Evolutionary conservation across 2,113 vertebrate genomes (phyloP).

Genomic region (Galbula dea): DNA sequence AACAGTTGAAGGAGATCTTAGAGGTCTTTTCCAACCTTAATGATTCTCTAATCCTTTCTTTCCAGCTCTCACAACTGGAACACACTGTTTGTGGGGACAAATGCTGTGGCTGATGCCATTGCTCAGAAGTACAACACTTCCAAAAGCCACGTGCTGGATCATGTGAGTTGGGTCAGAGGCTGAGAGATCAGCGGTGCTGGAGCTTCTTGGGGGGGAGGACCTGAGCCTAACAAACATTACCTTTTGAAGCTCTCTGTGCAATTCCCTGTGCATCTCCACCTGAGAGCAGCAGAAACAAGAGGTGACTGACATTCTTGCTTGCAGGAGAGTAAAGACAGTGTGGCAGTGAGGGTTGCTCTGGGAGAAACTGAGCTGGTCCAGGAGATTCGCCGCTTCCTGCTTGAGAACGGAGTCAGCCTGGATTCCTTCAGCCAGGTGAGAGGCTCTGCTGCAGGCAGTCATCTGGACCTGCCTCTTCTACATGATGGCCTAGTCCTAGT

Average conservation of each 20-base stretch:
- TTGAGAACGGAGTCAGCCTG: constrained; percentile 85
- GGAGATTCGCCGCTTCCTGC: constrained; percentile 89
- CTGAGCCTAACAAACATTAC: background rate
- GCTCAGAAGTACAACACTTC: constrained; percentile 91
- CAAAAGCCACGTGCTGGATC: constrained; percentile 94
- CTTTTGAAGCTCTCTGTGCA: background rate
- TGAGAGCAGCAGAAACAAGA: background rate
- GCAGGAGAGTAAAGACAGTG: constrained; percentile 88
- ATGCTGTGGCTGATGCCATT: constrained; percentile 89
- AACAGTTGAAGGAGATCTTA: no score
- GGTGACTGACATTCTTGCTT: background rate
- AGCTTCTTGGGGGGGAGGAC: background rate
- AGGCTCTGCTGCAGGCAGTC: background rate
- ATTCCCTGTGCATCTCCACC: background rate
- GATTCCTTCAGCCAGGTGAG: constrained; percentile 96
- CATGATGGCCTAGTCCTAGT: background rate
- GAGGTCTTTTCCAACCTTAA: no score
- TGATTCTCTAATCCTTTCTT: background rate
- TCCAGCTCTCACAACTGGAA: constrained; percentile 97
- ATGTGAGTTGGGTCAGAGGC: constrained; percentile 77
- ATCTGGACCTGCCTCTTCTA: background rate
- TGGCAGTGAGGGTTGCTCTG: constrained; percentile 92
- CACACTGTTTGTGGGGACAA: constrained; percentile 89
- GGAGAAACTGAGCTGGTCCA: constrained; percentile 96
- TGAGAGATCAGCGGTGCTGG: background rate